Conservation (phyloP, 2,113 vertebrate genomes). For the Notechis scutatus region DNA sequence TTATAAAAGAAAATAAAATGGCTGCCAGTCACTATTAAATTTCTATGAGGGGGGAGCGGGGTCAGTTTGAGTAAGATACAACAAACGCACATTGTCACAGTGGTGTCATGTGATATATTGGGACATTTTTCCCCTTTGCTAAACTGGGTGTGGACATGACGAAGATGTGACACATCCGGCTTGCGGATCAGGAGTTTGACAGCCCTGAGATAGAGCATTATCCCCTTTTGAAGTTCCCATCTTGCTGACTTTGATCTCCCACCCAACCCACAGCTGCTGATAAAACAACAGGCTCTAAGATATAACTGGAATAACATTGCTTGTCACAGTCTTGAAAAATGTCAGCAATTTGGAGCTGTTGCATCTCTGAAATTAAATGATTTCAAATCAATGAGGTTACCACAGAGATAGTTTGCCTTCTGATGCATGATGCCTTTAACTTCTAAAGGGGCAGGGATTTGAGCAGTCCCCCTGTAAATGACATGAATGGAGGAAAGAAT, state of each 20-base stretch:
- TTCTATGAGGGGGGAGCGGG: background rate
- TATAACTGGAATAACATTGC: background rate
- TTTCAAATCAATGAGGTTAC: background rate
- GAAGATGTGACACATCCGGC: no score
- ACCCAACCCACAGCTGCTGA: background rate
- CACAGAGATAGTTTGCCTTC: background rate
- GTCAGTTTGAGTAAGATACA: background rate
- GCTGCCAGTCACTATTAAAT: background rate
- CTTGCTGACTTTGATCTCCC: background rate
- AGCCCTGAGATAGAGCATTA: background rate
- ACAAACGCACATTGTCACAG: no score
- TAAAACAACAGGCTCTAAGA: background rate
- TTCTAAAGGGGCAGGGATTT: background rate
- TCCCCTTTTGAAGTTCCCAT: background rate
- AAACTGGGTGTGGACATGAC: no score
- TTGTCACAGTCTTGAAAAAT: background rate
- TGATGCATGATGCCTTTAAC: background rate
- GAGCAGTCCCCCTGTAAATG: background rate
- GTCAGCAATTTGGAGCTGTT: background rate
- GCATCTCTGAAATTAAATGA: background rate
- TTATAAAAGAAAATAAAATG: background rate
- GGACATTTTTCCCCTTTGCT: no score
- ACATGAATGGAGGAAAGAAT: background rate
- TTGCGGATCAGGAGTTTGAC: no score
- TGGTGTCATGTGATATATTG: no score